Percentiles rank a stretch among this genome's conserved stretches.
Conservation (phyloP, 2,888 invertebrate species). For the Amitus sp. region DNA sequence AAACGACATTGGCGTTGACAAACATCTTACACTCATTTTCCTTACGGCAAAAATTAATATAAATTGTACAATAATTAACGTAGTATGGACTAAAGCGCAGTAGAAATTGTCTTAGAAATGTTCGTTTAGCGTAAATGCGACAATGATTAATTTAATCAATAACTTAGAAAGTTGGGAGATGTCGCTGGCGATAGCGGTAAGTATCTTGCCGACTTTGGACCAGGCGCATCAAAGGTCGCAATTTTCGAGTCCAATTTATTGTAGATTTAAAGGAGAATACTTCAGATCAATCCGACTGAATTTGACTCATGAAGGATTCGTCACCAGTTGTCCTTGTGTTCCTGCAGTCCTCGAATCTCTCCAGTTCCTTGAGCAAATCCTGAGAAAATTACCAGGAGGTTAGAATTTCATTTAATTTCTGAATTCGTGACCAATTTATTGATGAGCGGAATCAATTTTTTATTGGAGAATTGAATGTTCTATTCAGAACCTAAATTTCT, state of each 20-base stretch:
- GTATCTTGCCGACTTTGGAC: background rate
- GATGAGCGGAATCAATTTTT: no score
- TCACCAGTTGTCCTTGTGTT: background rate
- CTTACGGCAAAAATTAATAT: no score
- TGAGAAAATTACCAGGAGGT: slow-evolving; percentile 43
- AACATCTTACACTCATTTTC: no score
- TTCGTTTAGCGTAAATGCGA: background rate
- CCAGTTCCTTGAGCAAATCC: slow-evolving; percentile 63
- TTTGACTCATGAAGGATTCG: background rate
- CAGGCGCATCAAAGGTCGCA: background rate
- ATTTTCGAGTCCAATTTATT: background rate
- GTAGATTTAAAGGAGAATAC: background rate
- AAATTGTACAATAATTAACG: no score
- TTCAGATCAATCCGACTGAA: background rate
- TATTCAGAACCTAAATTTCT: no score
- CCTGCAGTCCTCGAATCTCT: slow-evolving; percentile 53
- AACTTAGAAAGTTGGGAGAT: background rate
- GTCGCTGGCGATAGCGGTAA: background rate
- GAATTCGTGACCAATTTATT: no score
- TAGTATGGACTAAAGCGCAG: no score
- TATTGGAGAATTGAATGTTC: no score
- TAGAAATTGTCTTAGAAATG: background rate
- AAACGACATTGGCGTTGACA: no score
- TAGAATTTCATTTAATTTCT: no score
- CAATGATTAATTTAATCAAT: background rate